Percentiles rank a stretch among this genome's conserved stretches.
Evolutionary conservation across 2,888 invertebrate genomes (phyloP).

Genomic region (Sicus ferrugineus): DNA sequence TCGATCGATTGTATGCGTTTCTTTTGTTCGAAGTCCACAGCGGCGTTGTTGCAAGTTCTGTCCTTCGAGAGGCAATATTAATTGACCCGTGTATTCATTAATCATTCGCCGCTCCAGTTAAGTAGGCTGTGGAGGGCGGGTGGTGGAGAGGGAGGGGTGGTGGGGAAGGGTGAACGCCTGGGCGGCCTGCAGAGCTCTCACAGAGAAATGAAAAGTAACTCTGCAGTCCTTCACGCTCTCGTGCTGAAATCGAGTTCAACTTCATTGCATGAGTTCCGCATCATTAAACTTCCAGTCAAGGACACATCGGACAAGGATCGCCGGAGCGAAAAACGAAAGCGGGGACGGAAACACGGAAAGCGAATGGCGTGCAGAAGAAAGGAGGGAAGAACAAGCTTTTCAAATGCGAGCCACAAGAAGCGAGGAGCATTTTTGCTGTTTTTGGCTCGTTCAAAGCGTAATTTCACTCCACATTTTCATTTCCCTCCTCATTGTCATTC

Average conservation of each 20-base stretch:
- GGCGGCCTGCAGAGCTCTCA: too few species aligned
- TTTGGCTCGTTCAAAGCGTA: slow-evolving; percentile 10
- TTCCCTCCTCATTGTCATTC: slow-evolving; percentile 44
- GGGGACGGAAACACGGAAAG: background rate
- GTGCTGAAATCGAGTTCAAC: slow-evolving; percentile 9
- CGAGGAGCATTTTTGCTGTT: slow-evolving; percentile 34
- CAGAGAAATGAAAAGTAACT: too few species aligned
- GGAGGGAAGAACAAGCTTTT: background rate
- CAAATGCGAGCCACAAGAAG: slow-evolving; percentile 7
- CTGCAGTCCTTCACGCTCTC: background rate
- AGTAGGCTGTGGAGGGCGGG: too few species aligned
- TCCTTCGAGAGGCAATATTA: too few species aligned
- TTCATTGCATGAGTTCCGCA: slow-evolving; percentile 33
- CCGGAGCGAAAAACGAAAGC: background rate
- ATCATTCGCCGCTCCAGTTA: background rate
- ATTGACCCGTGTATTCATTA: background rate
- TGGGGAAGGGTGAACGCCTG: too few species aligned
- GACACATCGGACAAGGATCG: slow-evolving; percentile 28
- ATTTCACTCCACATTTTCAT: slow-evolving; percentile 8
- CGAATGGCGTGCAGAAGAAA: background rate
- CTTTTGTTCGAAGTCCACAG: too few species aligned
- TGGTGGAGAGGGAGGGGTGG: too few species aligned
- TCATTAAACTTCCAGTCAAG: slow-evolving; percentile 40
- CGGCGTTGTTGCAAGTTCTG: too few species aligned
- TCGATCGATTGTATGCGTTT: too few species aligned